Conservation (phyloP, 2,113 vertebrate species). For the Lepisosteus oculatus region DNA sequence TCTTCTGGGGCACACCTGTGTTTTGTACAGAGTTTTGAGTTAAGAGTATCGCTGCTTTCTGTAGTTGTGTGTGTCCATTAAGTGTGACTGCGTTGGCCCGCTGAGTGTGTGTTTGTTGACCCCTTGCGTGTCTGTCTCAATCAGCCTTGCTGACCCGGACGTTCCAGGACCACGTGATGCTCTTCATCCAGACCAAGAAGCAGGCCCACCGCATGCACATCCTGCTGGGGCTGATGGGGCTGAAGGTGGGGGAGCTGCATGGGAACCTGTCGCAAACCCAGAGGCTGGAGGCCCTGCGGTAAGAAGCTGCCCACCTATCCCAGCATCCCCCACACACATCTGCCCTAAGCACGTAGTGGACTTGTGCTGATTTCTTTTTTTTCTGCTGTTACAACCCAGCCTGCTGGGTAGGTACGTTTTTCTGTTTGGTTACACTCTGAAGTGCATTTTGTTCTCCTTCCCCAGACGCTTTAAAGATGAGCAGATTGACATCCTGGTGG, state of each 20-base stretch:
- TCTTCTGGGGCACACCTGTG: too few species aligned
- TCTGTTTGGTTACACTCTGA: neutral
- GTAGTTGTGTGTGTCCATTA: too few species aligned
- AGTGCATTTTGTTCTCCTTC: conserved; percentile 21
- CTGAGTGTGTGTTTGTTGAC: too few species aligned
- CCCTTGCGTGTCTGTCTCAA: conserved; percentile 10
- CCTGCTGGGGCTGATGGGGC: conserved; percentile 86
- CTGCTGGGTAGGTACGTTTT: neutral
- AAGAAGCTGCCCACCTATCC: conserved; percentile 13
- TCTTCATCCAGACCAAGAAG: conserved; percentile 97
- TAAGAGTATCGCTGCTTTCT: too few species aligned
- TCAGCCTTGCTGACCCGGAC: conserved; percentile 89
- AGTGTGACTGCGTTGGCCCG: too few species aligned
- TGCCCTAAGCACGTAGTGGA: neutral
- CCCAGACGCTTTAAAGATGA: conserved; percentile 95
- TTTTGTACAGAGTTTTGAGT: too few species aligned
- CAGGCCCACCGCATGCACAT: conserved; percentile 97
- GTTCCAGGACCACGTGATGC: conserved; percentile 92
- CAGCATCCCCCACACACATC: neutral
- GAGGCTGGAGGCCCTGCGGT: conserved; percentile 88
- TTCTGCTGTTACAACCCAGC: neutral
- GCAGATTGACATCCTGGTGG: conserved; percentile 92
- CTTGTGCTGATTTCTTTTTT: neutral
- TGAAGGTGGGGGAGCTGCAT: conserved; percentile 90
- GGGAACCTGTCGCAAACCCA: conserved; percentile 94